Conservation (phyloP, 2,113 vertebrate genomes). For the Rhizomys pruinosus region DNA sequence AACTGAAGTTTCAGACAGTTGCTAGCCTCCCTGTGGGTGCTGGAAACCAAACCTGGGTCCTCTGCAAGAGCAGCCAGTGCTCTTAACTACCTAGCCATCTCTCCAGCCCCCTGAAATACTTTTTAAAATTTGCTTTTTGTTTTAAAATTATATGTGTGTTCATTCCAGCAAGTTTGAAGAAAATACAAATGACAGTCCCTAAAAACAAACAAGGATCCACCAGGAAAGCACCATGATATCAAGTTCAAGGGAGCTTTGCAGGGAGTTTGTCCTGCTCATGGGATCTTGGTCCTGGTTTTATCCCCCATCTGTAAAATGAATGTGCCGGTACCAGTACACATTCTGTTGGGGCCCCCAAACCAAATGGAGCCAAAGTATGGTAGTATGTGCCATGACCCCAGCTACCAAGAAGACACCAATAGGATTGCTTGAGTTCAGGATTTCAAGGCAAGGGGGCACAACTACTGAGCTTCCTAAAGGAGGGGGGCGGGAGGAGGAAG, state of each 20-base stretch:
- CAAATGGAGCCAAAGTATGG: not conserved
- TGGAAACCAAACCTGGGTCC: not conserved
- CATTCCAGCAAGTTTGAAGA: constrained; percentile 8
- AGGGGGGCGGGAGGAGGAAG: too few species aligned
- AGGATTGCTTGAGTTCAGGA: not conserved
- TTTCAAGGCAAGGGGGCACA: not conserved
- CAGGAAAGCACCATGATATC: not conserved
- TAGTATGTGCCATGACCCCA: not conserved
- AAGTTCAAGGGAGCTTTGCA: not conserved
- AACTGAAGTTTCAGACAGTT: not conserved
- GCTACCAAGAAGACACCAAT: too few species aligned
- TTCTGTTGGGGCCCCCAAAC: not conserved
- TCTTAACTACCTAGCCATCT: not conserved
- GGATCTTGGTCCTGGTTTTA: too few species aligned
- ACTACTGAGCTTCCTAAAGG: not conserved
- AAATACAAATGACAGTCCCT: not conserved
- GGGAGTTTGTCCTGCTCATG: not conserved
- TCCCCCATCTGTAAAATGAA: not conserved
- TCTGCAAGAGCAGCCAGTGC: not conserved
- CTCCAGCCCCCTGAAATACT: not conserved
- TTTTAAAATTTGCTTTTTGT: not conserved
- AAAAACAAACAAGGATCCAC: not conserved
- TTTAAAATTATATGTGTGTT: not conserved
- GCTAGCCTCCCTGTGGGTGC: not conserved
- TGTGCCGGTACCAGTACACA: not conserved